Evolutionary conservation across 2,113 vertebrate species (phyloP).

Genomic region (Parotia lawesii): DNA sequence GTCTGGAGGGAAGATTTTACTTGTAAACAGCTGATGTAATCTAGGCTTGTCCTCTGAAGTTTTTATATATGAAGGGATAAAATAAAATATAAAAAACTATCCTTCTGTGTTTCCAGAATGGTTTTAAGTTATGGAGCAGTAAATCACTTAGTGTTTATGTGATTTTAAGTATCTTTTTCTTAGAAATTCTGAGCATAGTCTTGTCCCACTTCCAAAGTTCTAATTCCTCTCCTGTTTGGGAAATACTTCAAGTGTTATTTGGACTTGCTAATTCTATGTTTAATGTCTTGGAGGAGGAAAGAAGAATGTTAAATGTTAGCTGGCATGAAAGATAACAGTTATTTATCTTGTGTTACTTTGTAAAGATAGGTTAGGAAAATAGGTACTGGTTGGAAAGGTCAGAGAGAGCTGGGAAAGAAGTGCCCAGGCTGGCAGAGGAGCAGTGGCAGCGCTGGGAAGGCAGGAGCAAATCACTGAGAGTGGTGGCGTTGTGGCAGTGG

Average conservation of each 20-base stretch:
- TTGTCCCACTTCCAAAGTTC: not conserved
- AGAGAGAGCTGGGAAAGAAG: not conserved
- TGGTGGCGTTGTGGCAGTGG: not conserved
- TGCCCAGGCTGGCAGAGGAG: not conserved
- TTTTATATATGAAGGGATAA: not conserved
- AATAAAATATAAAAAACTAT: not conserved
- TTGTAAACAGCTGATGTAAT: not conserved
- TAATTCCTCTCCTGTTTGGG: not conserved
- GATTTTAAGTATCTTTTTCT: not conserved
- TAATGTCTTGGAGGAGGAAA: not conserved
- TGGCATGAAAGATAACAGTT: not conserved
- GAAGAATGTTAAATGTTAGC: not conserved
- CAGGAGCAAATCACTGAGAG: not conserved
- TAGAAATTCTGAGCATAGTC: not conserved
- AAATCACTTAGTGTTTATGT: not conserved
- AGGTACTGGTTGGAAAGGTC: not conserved
- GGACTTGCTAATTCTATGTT: not conserved
- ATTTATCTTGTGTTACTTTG: not conserved
- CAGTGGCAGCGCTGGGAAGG: not conserved
- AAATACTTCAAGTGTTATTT: not conserved
- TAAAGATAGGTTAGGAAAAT: not conserved
- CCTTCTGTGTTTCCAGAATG: not conserved
- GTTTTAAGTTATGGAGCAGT: not conserved
- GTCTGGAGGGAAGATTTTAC: not conserved
- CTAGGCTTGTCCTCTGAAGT: not conserved